A percentile compares a stretch with the other conserved stretches of the same genome.
phyloP scores from a whole-genome alignment of 1,140 invertebrate species.

The Coelopa frigida region DNA sequence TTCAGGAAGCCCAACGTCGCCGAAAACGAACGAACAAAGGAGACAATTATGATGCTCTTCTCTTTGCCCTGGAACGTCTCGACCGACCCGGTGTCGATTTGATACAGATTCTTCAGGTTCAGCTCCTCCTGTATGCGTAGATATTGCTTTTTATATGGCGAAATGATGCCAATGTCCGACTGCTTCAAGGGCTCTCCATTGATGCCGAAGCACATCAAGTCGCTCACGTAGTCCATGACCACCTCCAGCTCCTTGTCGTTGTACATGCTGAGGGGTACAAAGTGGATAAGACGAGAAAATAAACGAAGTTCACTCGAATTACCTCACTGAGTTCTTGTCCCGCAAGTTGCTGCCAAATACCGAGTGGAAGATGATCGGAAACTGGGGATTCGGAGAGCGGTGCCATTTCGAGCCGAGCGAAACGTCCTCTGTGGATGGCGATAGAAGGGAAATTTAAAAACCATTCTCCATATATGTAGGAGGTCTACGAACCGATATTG shows the following conservation, averaged over 20 bases:
- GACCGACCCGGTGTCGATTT: slow-evolving; percentile 70
- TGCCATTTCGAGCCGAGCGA: slow-evolving; percentile 34
- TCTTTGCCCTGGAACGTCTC: slow-evolving; percentile 85
- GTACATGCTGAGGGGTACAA: slow-evolving; percentile 51
- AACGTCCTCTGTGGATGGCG: neutral
- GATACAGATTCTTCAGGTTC: slow-evolving; percentile 24
- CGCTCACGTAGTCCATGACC: slow-evolving; percentile 50
- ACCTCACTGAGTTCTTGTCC: slow-evolving; percentile 29
- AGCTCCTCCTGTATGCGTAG: slow-evolving; percentile 49
- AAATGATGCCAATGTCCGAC: slow-evolving; percentile 73
- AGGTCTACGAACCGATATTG: neutral
- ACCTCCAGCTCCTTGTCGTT: slow-evolving; percentile 53
- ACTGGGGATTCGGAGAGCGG: slow-evolving; percentile 41
- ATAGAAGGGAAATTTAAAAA: neutral
- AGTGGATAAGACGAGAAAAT: slow-evolving; percentile 45
- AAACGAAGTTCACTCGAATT: neutral
- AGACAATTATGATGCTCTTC: slow-evolving; percentile 69
- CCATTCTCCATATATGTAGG: neutral
- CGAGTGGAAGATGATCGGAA: slow-evolving; percentile 61
- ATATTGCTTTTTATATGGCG: slow-evolving; percentile 71
- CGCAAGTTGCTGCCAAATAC: slow-evolving; percentile 45
- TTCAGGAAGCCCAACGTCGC: slow-evolving; percentile 63
- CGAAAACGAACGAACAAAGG: slow-evolving; percentile 64
- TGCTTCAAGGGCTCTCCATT: slow-evolving; percentile 46
- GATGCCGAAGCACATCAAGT: slow-evolving; percentile 45